phyloP scores from a whole-genome alignment of 2,888 invertebrate species.

The Drosophila colorata region DNA sequence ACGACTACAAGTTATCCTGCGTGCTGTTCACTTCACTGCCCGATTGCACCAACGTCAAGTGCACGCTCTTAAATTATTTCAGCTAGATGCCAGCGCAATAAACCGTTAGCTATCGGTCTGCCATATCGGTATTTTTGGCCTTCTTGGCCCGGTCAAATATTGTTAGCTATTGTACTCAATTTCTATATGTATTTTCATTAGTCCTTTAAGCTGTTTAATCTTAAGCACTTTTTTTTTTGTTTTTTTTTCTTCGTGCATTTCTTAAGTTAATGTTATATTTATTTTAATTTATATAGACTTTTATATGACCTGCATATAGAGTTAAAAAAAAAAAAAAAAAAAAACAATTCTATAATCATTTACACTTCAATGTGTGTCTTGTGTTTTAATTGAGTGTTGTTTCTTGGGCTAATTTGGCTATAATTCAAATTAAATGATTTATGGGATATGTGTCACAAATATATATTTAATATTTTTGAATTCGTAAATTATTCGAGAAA shows the following conservation, averaged over 20 bases:
- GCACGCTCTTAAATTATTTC: slow-evolving; percentile 83
- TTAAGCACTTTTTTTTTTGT: slow-evolving; percentile 14
- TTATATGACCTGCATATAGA: slow-evolving; percentile 34
- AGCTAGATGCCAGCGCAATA: slow-evolving; percentile 54
- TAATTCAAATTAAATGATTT: no score
- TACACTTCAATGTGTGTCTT: not conserved
- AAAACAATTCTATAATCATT: slow-evolving; percentile 15
- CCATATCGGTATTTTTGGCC: slow-evolving; percentile 2
- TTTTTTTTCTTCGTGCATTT: slow-evolving; percentile 22
- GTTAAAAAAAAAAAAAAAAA: no score
- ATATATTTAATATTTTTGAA: not conserved
- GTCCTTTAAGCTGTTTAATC: slow-evolving; percentile 7
- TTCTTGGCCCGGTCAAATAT: slow-evolving; percentile 6
- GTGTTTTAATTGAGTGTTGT: slow-evolving; percentile 5
- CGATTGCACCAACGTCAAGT: slow-evolving; percentile 83
- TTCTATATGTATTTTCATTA: slow-evolving; percentile 23
- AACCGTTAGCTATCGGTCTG: slow-evolving; percentile 5
- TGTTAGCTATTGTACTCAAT: slow-evolving; percentile 36
- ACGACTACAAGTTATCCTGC: slow-evolving; percentile 84
- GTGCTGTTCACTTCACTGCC: slow-evolving; percentile 85
- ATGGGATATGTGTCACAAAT: no score
- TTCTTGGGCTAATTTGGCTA: not conserved
- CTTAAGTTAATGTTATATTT: slow-evolving; percentile 33
- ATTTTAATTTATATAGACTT: slow-evolving; percentile 41
- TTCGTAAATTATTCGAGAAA: no score